A percentile compares a stretch with the other conserved stretches of the same genome.
phyloP scores from a whole-genome alignment of 2,113 vertebrate genomes.

The Xiphophorus maculatus region DNA sequence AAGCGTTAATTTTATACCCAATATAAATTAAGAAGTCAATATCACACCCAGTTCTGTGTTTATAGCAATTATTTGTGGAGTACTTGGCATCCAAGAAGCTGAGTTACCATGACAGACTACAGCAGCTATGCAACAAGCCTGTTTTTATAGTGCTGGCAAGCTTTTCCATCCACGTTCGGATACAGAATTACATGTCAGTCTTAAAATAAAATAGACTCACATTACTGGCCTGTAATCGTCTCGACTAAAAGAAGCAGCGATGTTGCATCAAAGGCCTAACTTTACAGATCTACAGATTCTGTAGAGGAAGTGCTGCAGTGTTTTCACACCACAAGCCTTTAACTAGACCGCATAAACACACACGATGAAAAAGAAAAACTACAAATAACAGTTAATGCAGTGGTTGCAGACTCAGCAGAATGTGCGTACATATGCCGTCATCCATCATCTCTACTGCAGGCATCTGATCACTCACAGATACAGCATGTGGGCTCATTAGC shows the following conservation, averaged over 20 bases:
- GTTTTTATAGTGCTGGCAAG: not conserved
- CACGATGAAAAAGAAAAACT: not conserved
- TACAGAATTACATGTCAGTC: not conserved
- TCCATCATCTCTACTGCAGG: constrained; percentile 64
- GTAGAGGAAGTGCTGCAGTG: constrained; percentile 66
- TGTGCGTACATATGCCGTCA: constrained; percentile 50
- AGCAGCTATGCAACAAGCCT: not conserved
- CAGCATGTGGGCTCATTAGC: constrained; percentile 7
- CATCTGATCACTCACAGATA: constrained; percentile 31
- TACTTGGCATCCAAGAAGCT: not conserved
- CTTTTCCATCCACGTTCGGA: not conserved
- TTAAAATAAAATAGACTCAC: not conserved
- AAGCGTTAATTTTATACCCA: not conserved
- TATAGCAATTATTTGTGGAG: not conserved
- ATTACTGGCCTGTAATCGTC: not conserved
- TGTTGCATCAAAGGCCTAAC: not conserved
- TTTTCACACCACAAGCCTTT: constrained; percentile 57
- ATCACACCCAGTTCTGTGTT: not conserved
- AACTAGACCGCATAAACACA: constrained; percentile 41
- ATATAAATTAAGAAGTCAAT: not conserved
- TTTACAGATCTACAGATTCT: constrained; percentile 25
- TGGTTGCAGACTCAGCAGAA: constrained; percentile 62
- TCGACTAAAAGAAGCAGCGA: not conserved
- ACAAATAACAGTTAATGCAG: constrained; percentile 66
- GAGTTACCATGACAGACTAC: not conserved